Evolutionary conservation across 2,888 invertebrate species (phyloP).

Genomic region (Anthophora plumipes): DNA sequence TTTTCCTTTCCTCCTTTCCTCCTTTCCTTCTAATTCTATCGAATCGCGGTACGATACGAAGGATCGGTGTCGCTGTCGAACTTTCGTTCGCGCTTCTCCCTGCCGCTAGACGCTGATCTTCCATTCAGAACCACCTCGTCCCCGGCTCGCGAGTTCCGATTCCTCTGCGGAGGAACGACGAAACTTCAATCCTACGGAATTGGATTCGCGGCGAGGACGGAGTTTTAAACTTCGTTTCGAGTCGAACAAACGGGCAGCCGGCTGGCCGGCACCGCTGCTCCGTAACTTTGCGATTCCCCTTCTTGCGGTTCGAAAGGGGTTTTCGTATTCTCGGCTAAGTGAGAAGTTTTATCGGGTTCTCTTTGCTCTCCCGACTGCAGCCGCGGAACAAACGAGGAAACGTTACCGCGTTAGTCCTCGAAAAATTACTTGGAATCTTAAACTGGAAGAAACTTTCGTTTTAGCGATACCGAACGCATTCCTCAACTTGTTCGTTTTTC

Average conservation of each 20-base stretch:
- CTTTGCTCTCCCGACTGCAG: slow-evolving; percentile 47
- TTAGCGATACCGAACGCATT: too few relatives aligned
- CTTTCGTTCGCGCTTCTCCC: background rate
- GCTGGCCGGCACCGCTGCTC: slow-evolving; percentile 15
- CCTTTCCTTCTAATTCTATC: too few relatives aligned
- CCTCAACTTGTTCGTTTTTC: too few relatives aligned
- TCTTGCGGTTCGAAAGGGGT: slow-evolving; percentile 63
- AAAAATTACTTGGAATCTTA: too few relatives aligned
- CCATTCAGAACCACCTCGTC: slow-evolving; percentile 7
- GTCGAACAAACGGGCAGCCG: slow-evolving; percentile 55
- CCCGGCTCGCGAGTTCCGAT: background rate
- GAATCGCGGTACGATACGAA: too few relatives aligned
- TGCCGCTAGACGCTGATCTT: background rate
- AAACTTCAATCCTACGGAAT: slow-evolving; percentile 38
- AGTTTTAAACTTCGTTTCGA: slow-evolving; percentile 72
- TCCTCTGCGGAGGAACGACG: slow-evolving; percentile 13
- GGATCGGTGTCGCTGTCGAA: too few relatives aligned
- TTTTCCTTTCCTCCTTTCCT: too few relatives aligned
- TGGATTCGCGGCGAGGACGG: slow-evolving; percentile 45
- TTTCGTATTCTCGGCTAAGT: slow-evolving; percentile 63
- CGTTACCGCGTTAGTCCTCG: slow-evolving; percentile 45
- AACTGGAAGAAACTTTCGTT: background rate
- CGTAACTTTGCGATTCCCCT: slow-evolving; percentile 67
- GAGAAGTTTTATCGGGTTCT: slow-evolving; percentile 71
- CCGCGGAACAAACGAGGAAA: slow-evolving; percentile 32